Evolutionary conservation across 2,113 vertebrate species (phyloP).

Genomic region (Cyprinodon tularosa): DNA sequence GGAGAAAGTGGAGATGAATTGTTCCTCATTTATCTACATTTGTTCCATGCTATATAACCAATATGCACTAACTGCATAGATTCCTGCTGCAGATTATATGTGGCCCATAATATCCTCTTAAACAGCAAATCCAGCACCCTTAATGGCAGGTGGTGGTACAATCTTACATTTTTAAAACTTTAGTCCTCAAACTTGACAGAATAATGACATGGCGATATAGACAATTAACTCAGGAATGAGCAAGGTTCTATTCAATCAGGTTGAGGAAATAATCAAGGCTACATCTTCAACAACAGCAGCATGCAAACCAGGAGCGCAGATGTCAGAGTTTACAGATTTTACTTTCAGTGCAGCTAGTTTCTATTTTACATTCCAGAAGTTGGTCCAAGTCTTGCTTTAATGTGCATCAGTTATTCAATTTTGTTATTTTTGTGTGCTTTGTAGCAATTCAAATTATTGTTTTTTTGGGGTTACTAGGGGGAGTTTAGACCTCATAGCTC

Average conservation of each 20-base stretch:
- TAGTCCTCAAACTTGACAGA: slow-evolving; percentile 48
- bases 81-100: slow-evolving; percentile 41
- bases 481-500: too few relatives aligned
- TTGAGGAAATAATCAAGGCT: background rate
- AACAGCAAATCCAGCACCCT: slow-evolving; percentile 3
- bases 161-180: slow-evolving; percentile 41
- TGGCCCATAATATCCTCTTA: slow-evolving; percentile 28
- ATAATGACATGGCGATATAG: background rate
- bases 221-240: background rate
- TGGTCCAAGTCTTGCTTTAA: background rate
- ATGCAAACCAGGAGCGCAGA: background rate
- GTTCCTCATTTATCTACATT: slow-evolving; percentile 43
- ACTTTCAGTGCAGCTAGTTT: background rate
- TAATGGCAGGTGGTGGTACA: slow-evolving; percentile 10
- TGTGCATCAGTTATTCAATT: background rate
- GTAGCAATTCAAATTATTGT: background rate
- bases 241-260: background rate
- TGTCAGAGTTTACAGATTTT: background rate
- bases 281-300: background rate
- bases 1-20: slow-evolving; percentile 59
- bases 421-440: background rate
- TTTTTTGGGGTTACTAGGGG: background rate
- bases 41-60: slow-evolving; percentile 35
- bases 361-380: background rate
- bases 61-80: slow-evolving; percentile 13